Evolutionary conservation across 2,888 invertebrate species (phyloP), one percentile per base, ranked within the genome.

Genomic region (Eupithecia vulgata): DNA sequence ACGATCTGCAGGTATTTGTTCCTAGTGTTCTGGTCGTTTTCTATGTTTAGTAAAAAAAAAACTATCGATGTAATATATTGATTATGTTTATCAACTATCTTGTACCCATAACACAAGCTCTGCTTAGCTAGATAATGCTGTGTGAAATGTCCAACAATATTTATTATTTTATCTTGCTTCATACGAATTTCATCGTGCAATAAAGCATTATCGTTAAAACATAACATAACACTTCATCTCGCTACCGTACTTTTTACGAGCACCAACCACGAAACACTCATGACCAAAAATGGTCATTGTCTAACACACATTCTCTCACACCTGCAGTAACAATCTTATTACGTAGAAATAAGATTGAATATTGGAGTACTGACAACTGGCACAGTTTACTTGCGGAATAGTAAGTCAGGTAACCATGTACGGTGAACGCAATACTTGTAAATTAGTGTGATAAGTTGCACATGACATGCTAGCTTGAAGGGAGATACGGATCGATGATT

Each of bases 251-350:
- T 83, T 84, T 83, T 79, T 75, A 85, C 83, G 82, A 81, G 80
- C 78, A 76, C 71, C 77, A 77, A 79, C 81, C 85, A 86, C 88
- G 88, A 84, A 82, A 85, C 83, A 68, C 72, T 76, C 85, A 85
- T 85, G 83, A 85, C 89, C 88, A 86, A 87, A 89, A 86, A 89
- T 86, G 88, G 89, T 78, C 83, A 87, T 85, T 79, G 72, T 84
- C 82, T 85, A 79, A 78, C 80, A 69, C 72, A 52, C 37, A 57
- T 59, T 45, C 6, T 15, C n/a, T 35, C 67, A 61, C 68, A 75
- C 57, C 72, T 67, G 73, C 15, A 82, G 74, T 77, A 34, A 67
- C 52, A 70, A 6, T 70, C 80, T 78, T 84, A 82, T 74, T 0
- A 0, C 1, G 13, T 52, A 0, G 4, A 0, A 0, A 17, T 81